A percentile compares a stretch with the other conserved stretches of the same genome.
Conservation (phyloP, 2,888 invertebrate species). For the Criorhina ranunculi region DNA sequence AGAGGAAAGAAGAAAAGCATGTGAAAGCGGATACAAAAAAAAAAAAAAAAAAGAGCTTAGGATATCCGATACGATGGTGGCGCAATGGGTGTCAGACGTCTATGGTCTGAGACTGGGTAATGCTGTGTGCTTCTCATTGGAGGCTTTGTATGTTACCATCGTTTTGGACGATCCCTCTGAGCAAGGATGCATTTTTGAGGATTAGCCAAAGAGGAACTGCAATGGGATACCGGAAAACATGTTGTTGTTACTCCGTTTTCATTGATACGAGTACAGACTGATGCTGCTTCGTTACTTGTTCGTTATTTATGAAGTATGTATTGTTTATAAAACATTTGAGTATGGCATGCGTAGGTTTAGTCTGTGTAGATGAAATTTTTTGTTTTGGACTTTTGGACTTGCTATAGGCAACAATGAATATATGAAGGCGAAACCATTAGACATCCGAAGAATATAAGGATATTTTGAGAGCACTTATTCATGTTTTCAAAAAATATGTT, state of each 20-base stretch:
- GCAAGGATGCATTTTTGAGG: conserved; percentile 27
- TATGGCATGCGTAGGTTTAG: not conserved
- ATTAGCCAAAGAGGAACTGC: conserved; percentile 38
- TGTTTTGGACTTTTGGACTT: not conserved
- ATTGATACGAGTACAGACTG: not conserved
- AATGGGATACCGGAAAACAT: conserved; percentile 17
- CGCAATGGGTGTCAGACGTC: conserved; percentile 27
- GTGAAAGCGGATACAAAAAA: no score
- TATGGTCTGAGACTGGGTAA: conserved; percentile 36
- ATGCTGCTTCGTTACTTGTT: conserved; percentile 1
- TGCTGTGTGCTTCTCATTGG: conserved; percentile 12
- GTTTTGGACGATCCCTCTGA: conserved; percentile 9
- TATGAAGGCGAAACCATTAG: no score
- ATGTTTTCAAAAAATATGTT: no score
- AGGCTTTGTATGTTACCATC: conserved; percentile 1
- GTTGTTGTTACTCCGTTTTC: not conserved
- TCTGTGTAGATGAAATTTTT: not conserved
- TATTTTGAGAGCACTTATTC: no score
- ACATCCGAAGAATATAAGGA: no score
- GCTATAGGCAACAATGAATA: not conserved
- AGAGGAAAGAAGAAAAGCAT: conserved; percentile 24
- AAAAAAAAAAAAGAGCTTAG: conserved; percentile 24
- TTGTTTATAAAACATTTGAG: conserved; percentile 6
- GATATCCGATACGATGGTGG: conserved; percentile 28
- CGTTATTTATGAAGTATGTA: conserved; percentile 16